Evolutionary conservation across 2,888 invertebrate genomes (phyloP), one percentile per base, ranked within the genome.

Genomic region (Corbicula japonica): DNA sequence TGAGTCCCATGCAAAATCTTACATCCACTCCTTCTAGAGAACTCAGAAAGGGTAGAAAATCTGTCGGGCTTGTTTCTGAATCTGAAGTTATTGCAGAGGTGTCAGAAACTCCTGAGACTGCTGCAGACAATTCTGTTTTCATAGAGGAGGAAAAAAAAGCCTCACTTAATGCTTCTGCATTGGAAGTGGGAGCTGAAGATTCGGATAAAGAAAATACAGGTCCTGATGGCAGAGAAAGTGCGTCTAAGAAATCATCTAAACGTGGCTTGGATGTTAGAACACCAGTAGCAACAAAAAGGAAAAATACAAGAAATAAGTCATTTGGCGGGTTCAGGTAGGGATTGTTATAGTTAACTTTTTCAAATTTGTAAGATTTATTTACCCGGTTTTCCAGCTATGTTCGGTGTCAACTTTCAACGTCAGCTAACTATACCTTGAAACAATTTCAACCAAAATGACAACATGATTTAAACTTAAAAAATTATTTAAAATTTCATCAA

Each of bases 271-370:
- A 26, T 34, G n/a, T 26, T 1, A 8, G 6, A 18, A 10, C 46
- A 34, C 23, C 34, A 1, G n/a, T 15, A n/a, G 34, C 48, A 48
- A 21, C 34, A 35, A 52, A 34, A n/a, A 65, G 21, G 21, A 34
- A 63, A 60, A 56, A 56, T n/a, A 21, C 48, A 12, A 52, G 75
- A 35, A 69, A 75, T 48, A 69, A 69, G 30, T 75, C 75, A 35
- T 69, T 75, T 69, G 75, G 75, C 30, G 75, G 75, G 26, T 75
- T 75, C 54, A 75, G 75, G 75, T 75, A 62, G n/a, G 46, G 6
- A 21, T 26, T 28, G 15, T 18, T 68, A 18, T 38, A 12, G 21
- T 23, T 5, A 8, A 18, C 12, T 62, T 62, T 4, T 10, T 62
- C 6, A n/a, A 6, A 8, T n/a, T 10, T 21, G 21, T 48, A 38